Evolutionary conservation across 2,113 vertebrate species (phyloP).

Genomic region (Mus pahari): DNA sequence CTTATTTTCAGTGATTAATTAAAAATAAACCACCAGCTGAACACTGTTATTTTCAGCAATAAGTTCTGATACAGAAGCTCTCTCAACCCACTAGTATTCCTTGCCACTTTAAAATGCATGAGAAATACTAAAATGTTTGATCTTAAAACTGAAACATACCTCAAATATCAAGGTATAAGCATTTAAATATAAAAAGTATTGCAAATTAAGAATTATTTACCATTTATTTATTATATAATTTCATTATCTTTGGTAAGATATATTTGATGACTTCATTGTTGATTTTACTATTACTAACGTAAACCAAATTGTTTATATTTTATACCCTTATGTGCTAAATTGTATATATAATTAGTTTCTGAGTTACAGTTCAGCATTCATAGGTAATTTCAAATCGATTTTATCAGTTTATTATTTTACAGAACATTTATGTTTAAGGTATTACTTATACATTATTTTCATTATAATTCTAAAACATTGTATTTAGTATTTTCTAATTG

Average conservation of each 20-base stretch:
- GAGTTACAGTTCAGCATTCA: not conserved
- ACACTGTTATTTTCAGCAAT: not conserved
- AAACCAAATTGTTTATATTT: not conserved
- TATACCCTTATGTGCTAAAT: not conserved
- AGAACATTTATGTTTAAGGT: not conserved
- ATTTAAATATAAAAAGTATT: not conserved
- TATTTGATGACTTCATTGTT: not conserved
- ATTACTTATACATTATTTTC: not conserved
- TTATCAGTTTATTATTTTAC: not conserved
- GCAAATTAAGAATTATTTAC: not conserved
- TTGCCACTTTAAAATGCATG: constrained; percentile 2
- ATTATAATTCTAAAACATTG: not conserved
- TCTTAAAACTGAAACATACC: not conserved
- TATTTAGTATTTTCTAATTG: not conserved
- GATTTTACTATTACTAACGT: not conserved
- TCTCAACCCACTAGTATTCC: not conserved
- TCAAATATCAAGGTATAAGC: not conserved
- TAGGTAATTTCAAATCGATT: not conserved
- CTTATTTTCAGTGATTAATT: not conserved
- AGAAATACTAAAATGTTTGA: not conserved
- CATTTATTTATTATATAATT: not conserved
- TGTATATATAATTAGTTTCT: not conserved
- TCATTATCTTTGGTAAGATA: not conserved
- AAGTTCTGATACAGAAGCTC: not conserved
- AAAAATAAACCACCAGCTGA: rapidly evolving